Evolutionary conservation across 2,113 vertebrate species (phyloP).

Genomic region (Arothron firmamentum): DNA sequence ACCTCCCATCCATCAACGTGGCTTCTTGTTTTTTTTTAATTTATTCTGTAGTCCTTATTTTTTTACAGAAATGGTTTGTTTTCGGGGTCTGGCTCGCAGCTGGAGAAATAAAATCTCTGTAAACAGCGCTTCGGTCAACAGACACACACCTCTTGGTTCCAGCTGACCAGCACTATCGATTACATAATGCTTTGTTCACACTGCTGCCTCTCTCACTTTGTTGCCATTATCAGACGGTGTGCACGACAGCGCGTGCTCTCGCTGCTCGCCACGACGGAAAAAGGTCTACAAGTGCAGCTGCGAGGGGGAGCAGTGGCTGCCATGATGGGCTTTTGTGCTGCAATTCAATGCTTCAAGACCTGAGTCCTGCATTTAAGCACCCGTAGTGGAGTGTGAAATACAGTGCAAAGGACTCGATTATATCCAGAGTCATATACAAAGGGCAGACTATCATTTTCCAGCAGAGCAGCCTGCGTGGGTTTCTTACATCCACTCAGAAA

Average conservation of each 20-base stretch:
- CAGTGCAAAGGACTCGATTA: conserved; percentile 41
- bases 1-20: conserved; percentile 30
- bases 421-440: conserved; percentile 34
- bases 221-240: conserved; percentile 46
- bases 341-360: conserved; percentile 18
- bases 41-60: not conserved
- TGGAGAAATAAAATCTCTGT: conserved; percentile 49
- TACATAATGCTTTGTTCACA: conserved; percentile 62
- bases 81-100: conserved; percentile 19
- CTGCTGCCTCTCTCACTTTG: conserved; percentile 51
- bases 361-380: conserved; percentile 44
- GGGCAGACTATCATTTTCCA: not conserved
- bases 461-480: conserved; percentile 2
- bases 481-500: conserved; percentile 15
- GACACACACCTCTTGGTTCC: conserved; percentile 65
- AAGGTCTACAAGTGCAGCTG: conserved; percentile 41
- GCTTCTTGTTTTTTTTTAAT: conserved; percentile 27
- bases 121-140: conserved; percentile 63
- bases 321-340: conserved; percentile 37
- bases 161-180: conserved; percentile 72
- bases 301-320: conserved; percentile 26
- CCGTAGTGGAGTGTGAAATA: conserved; percentile 63
- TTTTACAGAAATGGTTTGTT: not conserved
- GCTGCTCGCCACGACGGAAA: conserved; percentile 19
- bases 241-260: conserved; percentile 35